Evolutionary conservation across 2,113 vertebrate species (phyloP), one percentile per base, ranked within the genome.

Genomic region (Tenebrosternarchus preto): DNA sequence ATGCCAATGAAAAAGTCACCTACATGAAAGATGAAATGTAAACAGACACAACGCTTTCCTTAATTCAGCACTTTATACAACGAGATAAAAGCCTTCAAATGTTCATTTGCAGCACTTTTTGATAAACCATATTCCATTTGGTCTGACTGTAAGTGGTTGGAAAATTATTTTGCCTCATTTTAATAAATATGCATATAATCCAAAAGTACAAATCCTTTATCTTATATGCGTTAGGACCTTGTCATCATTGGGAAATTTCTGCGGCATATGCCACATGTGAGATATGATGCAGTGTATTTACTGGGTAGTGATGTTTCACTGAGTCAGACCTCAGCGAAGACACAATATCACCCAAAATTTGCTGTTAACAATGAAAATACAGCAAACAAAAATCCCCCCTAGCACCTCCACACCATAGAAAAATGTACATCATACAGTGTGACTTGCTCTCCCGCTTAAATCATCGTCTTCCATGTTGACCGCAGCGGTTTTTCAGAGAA

Each of bases 261-360:
- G 36, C 24, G 7, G 46, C 59, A 17, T 15, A 25, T 61, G 1
- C 60, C 31, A 19, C 70, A 71, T 60, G n/a, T 68, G 22, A 31
- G 17, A 74, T 29, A 55, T 46, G 43, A 71, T 16, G 33, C 15
- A 73, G 20, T 25, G 17, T 36, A 4, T 79, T 73, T 64, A 0
- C 3, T 9, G 25, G 60, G 43, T 16, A 20, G 46, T 66, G 29
- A 80, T 56, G 43, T 5, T 7, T 61, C n/a, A 69, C 36, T 73
- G 76, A 76, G 53, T 76, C 82, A 76, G 31, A 66, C 43, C 77
- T 60, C 77, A 64, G 53, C 71, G 31, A 70, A 83, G 24, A 83
- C 73, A 71, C 33, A 79, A 74, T 78, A 70, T 68, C 63, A 55
- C 19, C 55, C 50, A 61, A 75, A 72, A 56, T 83, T 68, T 31